Evolutionary conservation across 2,888 invertebrate species (phyloP), one percentile per base, ranked within the genome.

Genomic region (Melieria omissa): DNA sequence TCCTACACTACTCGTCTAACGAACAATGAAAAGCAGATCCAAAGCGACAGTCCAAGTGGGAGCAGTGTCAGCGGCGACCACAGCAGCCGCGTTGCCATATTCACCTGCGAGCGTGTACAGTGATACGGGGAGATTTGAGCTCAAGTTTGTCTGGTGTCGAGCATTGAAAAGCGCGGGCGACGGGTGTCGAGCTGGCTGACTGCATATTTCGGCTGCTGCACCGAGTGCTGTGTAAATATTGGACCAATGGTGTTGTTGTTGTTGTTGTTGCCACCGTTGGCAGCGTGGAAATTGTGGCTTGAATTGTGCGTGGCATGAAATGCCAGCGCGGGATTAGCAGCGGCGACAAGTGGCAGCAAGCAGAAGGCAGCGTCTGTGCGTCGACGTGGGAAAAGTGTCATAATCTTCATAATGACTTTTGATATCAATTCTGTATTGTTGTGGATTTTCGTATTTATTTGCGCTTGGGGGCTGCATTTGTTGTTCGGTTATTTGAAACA

Each of bases 341-440:
- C 29, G 29, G 29, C 29, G 29, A 66, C 49, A 47, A 49, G 47
- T 42, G 47, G 66, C 5, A 66, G 66, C 54, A 47, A 10, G 9
- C 16, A 45, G 63, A n/a, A 44, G 16, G 55, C 29, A 55, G 66
- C 57, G 61, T 61, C 12, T 68, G 61, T 68, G 68, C 52, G 8
- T 47, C 12, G 55, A 63, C 69, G 69, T 69, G 69, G 63, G 69
- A 69, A 69, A 69, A 69, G 55, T 69, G 69, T 69, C 69, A 69
- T 69, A 69, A 63, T 69, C 69, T 52, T 69, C 62, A 55, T 63
- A 63, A 69, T 69, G 69, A 69, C 62, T 69, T 69, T 69, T 69
- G 69, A 69, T 69, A 69, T 69, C 55, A 69, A 55, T 62, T 52
- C 14, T 52, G 12, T 52, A 8, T 52, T 52, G 12, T 52, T 52